Percentiles rank a stretch among this genome's conserved stretches.
Conservation (phyloP, 2,888 invertebrate species). For the Volucella inflata region DNA sequence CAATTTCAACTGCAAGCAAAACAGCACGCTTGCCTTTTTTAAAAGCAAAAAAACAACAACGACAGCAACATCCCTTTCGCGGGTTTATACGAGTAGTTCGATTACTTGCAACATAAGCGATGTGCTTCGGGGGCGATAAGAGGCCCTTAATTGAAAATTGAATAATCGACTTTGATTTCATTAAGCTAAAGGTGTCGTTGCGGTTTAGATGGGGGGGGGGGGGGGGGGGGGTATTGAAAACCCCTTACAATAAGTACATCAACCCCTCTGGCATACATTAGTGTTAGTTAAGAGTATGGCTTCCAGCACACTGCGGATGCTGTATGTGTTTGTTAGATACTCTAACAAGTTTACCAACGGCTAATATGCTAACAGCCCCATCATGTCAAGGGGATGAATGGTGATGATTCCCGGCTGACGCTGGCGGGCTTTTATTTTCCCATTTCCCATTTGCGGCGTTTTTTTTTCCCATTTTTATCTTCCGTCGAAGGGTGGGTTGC, state of each 20-base stretch:
- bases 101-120: conserved; percentile 17
- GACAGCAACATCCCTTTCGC: not conserved
- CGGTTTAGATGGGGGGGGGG: conserved; percentile 32
- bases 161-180: conserved; percentile 79
- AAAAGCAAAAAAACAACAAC: not conserved
- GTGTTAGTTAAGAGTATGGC: conserved; percentile 1
- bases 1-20: no score
- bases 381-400: conserved; percentile 20
- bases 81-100: conserved; percentile 23
- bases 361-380: conserved; percentile 63
- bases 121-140: conserved; percentile 42
- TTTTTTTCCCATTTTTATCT: conserved; percentile 6
- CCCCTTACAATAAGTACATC: conserved; percentile 10
- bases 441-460: conserved; percentile 44
- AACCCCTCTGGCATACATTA: conserved; percentile 53
- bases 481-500: not conserved
- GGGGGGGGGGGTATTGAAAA: conserved; percentile 24
- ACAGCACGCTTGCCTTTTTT: no score
- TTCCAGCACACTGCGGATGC: not conserved
- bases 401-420: conserved; percentile 9
- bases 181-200: conserved; percentile 56
- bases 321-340: conserved; percentile 56
- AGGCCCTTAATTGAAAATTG: conserved; percentile 80
- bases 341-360: conserved; percentile 38
- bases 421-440: conserved; percentile 67